These are phyloP conservation scores for Periparus ater DNA, from an alignment of 2,797 vertebrate genomes.

Conservation along the genomic window DNA sequence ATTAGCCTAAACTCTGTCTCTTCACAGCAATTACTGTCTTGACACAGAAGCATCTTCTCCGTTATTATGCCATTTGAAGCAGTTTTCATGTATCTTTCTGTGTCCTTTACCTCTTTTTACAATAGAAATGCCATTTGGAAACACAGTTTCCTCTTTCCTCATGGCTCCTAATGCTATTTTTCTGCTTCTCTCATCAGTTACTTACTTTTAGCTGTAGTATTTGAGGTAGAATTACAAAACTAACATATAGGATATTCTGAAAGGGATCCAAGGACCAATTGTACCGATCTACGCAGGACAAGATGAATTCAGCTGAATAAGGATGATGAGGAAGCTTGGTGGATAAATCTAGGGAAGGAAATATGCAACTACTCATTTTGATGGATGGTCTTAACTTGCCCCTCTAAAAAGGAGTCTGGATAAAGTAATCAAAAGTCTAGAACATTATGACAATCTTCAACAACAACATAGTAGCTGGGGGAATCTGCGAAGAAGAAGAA, in stretches of 20 bases:
- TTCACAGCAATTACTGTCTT: background rate
- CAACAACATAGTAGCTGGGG: accelerated
- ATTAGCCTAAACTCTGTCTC: background rate
- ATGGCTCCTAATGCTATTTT: background rate
- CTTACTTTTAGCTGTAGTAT: background rate
- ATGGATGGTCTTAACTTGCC: background rate
- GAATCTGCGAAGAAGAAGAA: background rate
- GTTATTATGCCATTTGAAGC: background rate
- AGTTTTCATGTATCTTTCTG: background rate
- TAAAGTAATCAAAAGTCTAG: background rate
- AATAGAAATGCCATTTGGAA: background rate
- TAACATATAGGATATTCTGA: background rate
- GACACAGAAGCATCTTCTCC: background rate
- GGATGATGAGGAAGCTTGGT: background rate
- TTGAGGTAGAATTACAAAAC: background rate
- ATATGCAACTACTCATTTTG: background rate
- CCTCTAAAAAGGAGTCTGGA: background rate
- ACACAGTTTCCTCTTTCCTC: background rate
- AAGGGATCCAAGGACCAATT: background rate
- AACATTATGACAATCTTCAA: background rate
- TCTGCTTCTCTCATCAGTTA: background rate
- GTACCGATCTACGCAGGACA: background rate
- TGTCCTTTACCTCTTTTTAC: background rate
- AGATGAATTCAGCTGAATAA: background rate
- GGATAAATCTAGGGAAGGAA: background rate